Conservation (phyloP, 2,888 invertebrate genomes). For the Hyposoter didymator region DNA sequence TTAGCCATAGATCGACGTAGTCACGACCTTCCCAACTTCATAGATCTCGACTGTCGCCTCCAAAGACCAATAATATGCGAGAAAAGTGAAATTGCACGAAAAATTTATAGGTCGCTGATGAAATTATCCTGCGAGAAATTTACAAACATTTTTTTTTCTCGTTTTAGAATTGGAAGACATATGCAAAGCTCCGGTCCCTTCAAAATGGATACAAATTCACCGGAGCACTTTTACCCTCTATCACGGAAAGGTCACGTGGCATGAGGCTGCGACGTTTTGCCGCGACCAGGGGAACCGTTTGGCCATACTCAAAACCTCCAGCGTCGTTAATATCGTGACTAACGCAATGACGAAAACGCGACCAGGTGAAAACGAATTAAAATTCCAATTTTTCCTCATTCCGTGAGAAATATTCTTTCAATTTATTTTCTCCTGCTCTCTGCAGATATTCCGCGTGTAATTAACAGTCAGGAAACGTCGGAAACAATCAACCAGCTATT, state of each 20-base stretch:
- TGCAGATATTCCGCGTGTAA: background rate
- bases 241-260: constrained; percentile 85
- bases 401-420: background rate
- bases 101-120: background rate
- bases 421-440: background rate
- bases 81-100: constrained; percentile 79
- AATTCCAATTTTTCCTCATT: background rate
- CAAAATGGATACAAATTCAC: constrained; percentile 71
- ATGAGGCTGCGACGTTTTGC: constrained; percentile 85
- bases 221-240: constrained; percentile 84
- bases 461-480: too few species aligned
- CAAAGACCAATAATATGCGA: constrained; percentile 85
- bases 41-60: constrained; percentile 85
- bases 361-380: constrained; percentile 67
- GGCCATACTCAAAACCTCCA: constrained; percentile 84
- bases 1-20: constrained; percentile 85
- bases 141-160: background rate
- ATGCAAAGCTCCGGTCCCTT: constrained; percentile 71
- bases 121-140: background rate
- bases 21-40: constrained; percentile 85
- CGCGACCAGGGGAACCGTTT: constrained; percentile 84
- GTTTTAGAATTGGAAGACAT: constrained; percentile 66
- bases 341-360: constrained; percentile 73
- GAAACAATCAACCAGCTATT: background rate
- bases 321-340: constrained; percentile 78